Conservation (phyloP, 1,140 invertebrate genomes). For the Diploscapter pachys region DNA sequence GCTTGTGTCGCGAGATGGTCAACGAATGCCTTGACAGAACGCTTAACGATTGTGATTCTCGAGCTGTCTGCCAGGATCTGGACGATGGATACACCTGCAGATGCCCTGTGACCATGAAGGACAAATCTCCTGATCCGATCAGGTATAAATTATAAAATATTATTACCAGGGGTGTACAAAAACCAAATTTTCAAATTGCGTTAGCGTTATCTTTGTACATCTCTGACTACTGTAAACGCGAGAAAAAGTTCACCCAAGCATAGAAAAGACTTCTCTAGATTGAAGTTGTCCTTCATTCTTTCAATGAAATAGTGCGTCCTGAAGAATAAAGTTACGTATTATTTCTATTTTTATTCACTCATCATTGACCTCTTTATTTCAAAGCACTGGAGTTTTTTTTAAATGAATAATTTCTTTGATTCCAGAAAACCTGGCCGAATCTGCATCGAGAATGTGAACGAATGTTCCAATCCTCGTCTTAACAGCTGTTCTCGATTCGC, state of each 20-base stretch:
- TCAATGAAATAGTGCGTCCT: too few species aligned
- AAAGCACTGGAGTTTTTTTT: too few species aligned
- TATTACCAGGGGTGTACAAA: too few species aligned
- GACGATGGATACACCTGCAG: slow-evolving; percentile 54
- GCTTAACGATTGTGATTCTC: slow-evolving; percentile 56
- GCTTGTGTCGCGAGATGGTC: slow-evolving; percentile 53
- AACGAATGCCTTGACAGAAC: slow-evolving; percentile 57
- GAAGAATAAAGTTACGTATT: too few species aligned
- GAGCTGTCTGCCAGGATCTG: slow-evolving; percentile 56
- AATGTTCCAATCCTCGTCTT: slow-evolving; percentile 53
- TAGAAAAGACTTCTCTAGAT: too few species aligned
- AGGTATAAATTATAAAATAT: slow-evolving; percentile 28
- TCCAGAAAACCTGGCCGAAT: slow-evolving; percentile 25
- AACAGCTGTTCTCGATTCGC: slow-evolving; percentile 56
- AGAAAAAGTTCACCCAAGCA: too few species aligned
- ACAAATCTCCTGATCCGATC: slow-evolving; percentile 51
- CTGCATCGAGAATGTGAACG: slow-evolving; percentile 41
- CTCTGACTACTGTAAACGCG: too few species aligned
- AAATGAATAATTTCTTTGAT: not conserved
- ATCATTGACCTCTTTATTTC: too few species aligned
- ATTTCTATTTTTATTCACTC: too few species aligned
- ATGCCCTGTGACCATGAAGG: slow-evolving; percentile 52
- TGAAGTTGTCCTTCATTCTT: too few species aligned
- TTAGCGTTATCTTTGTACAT: too few species aligned
- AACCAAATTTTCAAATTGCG: too few species aligned